phyloP scores from a whole-genome alignment of 2,797 vertebrate genomes.

The Sebastes matsubarae region DNA sequence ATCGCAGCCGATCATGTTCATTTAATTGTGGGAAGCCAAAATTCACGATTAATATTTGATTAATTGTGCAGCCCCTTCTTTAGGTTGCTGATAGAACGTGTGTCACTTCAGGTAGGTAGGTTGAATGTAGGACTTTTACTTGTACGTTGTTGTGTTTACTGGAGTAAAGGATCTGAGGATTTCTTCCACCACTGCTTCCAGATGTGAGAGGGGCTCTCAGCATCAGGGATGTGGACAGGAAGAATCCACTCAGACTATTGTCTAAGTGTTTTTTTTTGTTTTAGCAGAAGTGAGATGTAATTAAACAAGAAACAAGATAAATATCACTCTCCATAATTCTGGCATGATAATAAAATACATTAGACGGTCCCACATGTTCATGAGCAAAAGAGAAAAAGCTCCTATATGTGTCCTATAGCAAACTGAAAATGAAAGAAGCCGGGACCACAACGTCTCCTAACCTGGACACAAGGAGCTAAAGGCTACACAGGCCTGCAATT shows the following conservation, averaged over 20 bases:
- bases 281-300: background rate
- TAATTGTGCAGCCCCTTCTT: too few relatives aligned
- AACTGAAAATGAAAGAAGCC: conserved; percentile 4
- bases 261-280: background rate
- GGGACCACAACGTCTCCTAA: background rate
- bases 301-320: background rate
- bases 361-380: background rate
- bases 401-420: background rate
- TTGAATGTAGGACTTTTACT: background rate
- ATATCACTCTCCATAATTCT: background rate
- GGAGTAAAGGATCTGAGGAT: background rate
- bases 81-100: background rate
- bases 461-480: background rate
- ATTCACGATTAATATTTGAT: too few relatives aligned
- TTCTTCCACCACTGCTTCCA: background rate
- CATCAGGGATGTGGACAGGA: background rate
- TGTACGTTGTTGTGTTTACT: background rate
- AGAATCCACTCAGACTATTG: background rate
- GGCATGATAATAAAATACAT: background rate
- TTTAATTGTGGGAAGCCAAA: too few relatives aligned
- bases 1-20: too few relatives aligned
- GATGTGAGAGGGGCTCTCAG: background rate
- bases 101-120: background rate
- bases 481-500: background rate
- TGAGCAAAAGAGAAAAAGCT: background rate